Conservation (phyloP, 2,113 vertebrate genomes). For the Mus pahari region DNA sequence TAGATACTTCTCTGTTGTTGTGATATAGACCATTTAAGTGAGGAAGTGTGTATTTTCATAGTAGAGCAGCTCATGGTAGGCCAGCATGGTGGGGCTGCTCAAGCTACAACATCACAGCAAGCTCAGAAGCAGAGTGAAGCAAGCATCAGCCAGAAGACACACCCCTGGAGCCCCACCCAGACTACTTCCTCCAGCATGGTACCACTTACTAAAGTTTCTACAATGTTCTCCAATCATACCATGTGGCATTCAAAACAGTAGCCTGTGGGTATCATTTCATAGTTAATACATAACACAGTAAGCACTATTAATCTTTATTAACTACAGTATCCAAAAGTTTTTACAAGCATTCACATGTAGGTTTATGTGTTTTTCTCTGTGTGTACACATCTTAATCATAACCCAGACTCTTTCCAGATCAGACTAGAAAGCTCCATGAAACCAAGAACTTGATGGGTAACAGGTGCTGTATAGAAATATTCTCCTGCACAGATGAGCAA, state of each 20-base stretch:
- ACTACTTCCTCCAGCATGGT: background rate
- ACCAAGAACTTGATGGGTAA: background rate
- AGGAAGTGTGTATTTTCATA: background rate
- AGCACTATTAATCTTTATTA: background rate
- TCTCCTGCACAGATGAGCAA: background rate
- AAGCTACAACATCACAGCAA: background rate
- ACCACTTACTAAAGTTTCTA: background rate
- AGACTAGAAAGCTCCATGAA: background rate
- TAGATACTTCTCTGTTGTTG: background rate
- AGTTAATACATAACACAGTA: background rate
- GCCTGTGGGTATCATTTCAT: background rate
- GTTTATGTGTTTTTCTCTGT: background rate
- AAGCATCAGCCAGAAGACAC: background rate
- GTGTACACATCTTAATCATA: background rate
- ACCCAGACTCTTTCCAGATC: conserved; percentile 1
- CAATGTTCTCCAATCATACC: background rate
- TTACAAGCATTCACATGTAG: background rate
- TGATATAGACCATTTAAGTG: background rate
- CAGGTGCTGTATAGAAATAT: background rate
- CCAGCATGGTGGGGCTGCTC: background rate
- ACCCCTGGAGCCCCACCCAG: background rate
- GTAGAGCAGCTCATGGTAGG: background rate
- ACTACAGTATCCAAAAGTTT: background rate
- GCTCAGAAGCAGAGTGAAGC: background rate
- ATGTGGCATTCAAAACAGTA: background rate